Conservation (phyloP, 2,888 invertebrate genomes). For the Callyntrura guangdongensis region DNA sequence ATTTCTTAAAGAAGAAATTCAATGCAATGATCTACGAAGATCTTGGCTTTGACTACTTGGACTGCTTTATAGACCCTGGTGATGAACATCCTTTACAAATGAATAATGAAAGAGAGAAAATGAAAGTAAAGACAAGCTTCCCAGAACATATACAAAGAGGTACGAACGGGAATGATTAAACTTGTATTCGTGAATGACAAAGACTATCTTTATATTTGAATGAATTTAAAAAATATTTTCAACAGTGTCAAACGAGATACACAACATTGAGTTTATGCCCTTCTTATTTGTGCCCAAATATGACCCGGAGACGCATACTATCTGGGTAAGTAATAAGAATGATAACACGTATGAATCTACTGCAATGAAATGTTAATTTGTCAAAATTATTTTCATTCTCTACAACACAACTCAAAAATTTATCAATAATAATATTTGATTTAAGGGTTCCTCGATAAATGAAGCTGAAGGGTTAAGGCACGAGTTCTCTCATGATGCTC, state of each 20-base stretch:
- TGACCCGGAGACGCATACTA: constrained; percentile 73
- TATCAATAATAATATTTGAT: constrained; percentile 14
- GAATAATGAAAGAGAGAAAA: constrained; percentile 36
- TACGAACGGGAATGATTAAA: too few relatives aligned
- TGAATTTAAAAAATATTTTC: too few relatives aligned
- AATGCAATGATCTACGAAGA: constrained; percentile 80
- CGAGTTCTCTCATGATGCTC: constrained; percentile 30
- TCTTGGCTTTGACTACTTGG: constrained; percentile 82
- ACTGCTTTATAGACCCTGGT: constrained; percentile 75
- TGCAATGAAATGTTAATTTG: too few relatives aligned
- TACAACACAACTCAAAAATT: not conserved
- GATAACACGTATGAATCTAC: too few relatives aligned
- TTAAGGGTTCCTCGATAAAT: constrained; percentile 76
- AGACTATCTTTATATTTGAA: too few relatives aligned
- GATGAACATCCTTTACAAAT: constrained; percentile 73
- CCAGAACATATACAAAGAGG: constrained; percentile 16
- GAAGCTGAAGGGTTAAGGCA: constrained; percentile 59
- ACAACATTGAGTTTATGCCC: constrained; percentile 42
- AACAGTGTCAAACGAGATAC: too few relatives aligned
- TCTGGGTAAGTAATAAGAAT: too few relatives aligned
- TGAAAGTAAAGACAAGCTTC: constrained; percentile 42
- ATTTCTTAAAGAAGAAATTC: constrained; percentile 80
- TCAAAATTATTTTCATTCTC: too few relatives aligned
- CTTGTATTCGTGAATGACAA: too few relatives aligned
- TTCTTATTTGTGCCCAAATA: constrained; percentile 55